Conservation (phyloP, 2,113 vertebrate genomes). For the Scomber colias region DNA sequence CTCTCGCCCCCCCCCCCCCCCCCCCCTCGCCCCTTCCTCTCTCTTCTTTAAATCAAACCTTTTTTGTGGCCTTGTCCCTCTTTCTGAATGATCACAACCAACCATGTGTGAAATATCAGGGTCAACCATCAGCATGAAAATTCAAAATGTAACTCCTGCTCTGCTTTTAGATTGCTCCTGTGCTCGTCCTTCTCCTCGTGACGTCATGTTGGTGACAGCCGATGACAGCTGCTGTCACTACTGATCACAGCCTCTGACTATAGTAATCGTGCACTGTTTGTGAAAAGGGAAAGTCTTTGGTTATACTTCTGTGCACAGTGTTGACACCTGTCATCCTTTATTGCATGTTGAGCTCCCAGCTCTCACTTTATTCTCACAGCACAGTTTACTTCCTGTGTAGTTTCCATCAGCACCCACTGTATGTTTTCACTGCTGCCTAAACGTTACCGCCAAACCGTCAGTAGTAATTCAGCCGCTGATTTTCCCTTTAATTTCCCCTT, state of each 20-base stretch:
- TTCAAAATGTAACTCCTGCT: too few relatives aligned
- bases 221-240: too few relatives aligned
- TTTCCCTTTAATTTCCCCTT: background rate
- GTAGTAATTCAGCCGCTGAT: conserved; percentile 2
- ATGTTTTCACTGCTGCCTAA: conserved; percentile 29
- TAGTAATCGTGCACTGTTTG: too few relatives aligned
- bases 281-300: too few relatives aligned
- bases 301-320: background rate
- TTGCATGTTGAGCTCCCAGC: conserved; percentile 3
- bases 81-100: background rate
- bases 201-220: background rate
- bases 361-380: conserved; percentile 14
- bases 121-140: background rate
- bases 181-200: background rate
- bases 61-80: background rate
- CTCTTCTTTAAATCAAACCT: background rate
- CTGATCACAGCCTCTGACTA: background rate
- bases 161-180: too few relatives aligned
- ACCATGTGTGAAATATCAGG: background rate
- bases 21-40: too few relatives aligned
- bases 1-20: too few relatives aligned
- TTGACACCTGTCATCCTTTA: conserved; percentile 7
- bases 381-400: conserved; percentile 50
- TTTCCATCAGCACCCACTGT: conserved; percentile 49
- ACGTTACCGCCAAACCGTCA: conserved; percentile 4